Conservation (phyloP, 2,113 vertebrate species). For the Lamprologus lemairii region DNA sequence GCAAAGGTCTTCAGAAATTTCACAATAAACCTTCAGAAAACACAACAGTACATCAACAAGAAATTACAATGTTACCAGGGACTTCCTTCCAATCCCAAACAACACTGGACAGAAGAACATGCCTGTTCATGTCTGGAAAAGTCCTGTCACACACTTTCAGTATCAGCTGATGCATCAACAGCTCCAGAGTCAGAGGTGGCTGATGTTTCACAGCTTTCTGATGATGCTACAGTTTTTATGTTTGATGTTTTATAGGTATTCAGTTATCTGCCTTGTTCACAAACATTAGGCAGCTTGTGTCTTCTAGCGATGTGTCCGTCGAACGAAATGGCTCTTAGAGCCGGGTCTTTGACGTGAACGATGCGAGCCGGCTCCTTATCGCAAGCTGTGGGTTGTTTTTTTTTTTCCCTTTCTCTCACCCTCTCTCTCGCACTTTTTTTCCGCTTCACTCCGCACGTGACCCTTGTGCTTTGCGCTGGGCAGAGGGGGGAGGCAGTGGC, state of each 20-base stretch:
- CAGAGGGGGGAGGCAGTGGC: too few relatives aligned
- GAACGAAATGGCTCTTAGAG: too few relatives aligned
- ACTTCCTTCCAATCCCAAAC: neutral
- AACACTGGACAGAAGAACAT: neutral
- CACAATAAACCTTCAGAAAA: neutral
- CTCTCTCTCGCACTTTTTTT: too few relatives aligned
- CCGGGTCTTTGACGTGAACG: too few relatives aligned
- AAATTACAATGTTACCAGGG: neutral
- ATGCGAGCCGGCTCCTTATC: too few relatives aligned
- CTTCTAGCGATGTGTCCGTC: neutral
- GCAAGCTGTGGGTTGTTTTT: fast-evolving
- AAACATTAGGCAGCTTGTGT: neutral
- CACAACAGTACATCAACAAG: neutral
- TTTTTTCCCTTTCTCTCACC: too few relatives aligned
- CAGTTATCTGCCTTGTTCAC: neutral
- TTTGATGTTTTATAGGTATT: neutral
- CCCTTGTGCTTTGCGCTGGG: too few relatives aligned
- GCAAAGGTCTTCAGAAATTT: neutral
- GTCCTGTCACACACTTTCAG: neutral
- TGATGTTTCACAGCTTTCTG: neutral
- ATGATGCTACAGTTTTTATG: neutral
- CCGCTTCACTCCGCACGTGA: fast-evolving
- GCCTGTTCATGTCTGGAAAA: neutral
- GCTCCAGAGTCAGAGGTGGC: neutral
- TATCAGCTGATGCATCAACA: neutral